These are phyloP conservation scores for Zygothrica quintamaculata DNA, from an alignment of 2,888 invertebrate genomes.

Conservation along the genomic window DNA sequence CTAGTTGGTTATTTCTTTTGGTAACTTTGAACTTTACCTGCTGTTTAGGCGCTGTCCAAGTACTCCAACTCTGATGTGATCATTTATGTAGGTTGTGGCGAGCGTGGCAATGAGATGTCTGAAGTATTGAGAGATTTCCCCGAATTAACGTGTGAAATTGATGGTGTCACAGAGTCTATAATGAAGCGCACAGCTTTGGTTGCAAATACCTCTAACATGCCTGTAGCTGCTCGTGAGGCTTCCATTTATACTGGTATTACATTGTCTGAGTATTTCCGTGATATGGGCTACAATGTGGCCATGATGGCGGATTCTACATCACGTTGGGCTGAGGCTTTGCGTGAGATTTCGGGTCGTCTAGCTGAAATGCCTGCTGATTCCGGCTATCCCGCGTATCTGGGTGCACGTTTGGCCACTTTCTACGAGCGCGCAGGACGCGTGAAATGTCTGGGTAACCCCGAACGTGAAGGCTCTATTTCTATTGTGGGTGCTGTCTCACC, in stretches of 20 bases:
- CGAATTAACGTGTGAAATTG: constrained; percentile 97
- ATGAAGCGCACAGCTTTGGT: constrained; percentile 99
- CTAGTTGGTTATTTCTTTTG: no score
- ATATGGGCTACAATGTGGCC: constrained; percentile 99
- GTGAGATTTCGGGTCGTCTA: constrained; percentile 97
- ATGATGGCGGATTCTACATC: constrained; percentile 99
- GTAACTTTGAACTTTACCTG: neutral
- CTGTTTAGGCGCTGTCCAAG: constrained; percentile 96
- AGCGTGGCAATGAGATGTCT: constrained; percentile 99
- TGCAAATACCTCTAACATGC: constrained; percentile 99
- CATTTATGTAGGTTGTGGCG: constrained; percentile 99
- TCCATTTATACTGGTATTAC: constrained; percentile 99
- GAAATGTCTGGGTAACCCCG: constrained; percentile 98
- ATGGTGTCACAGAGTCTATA: constrained; percentile 97
- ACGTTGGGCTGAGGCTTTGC: constrained; percentile 99
- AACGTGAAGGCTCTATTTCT: constrained; percentile 98
- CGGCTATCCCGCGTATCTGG: constrained; percentile 99
- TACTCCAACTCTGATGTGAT: constrained; percentile 99
- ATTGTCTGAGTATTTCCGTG: constrained; percentile 98
- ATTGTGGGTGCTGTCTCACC: constrained; percentile 99
- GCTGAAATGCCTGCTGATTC: constrained; percentile 99
- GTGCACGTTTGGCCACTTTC: constrained; percentile 98
- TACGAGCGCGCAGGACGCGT: constrained; percentile 99
- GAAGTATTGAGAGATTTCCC: constrained; percentile 99
- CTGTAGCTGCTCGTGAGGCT: constrained; percentile 99